Evolutionary conservation across 53 echinoderm and acorn worm species (phyloP), one percentile per base, ranked within the genome.

Genomic region (Luidia sarsii): DNA sequence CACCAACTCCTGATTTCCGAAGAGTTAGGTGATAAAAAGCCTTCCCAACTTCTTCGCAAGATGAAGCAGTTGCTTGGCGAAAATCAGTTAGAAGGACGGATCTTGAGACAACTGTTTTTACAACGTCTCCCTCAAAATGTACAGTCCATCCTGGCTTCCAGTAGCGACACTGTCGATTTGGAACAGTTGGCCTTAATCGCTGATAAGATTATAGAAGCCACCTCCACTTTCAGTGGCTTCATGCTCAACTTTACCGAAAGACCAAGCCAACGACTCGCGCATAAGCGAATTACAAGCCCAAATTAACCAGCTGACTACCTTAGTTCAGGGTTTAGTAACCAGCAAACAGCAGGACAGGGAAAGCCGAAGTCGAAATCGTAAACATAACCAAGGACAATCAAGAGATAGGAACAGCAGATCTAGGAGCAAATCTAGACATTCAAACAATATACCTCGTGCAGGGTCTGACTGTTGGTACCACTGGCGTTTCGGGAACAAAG

Each of bases 391-490:
- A 6, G 7, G 60, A 24, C 27, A 24, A 24, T 4, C 7, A 5
- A 30, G 60, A 3, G 29, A 30, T 2, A 29, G 6, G 9, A 24
- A 7, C 14, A 4, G 16, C 19, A 27, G 20, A 8, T 28, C 4
- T 25, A 11, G 41, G 6, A 21, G 66, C 22, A 9, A 7, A 9
- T 39, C 39, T 23, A 39, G 66, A 22, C 21, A 45, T 15, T 19
- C 16, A 3, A 43, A 29, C 24, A 7, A 39, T 10, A 3, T 7
- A 22, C 39, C 23, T 8, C 1, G 9, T 24, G 20, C 14, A 2
- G 4, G 18, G 9, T 48, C 24, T 10, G 25, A 75, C 4, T 86
- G 87, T 50, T 80, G 80, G 87, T 80, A 86, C 46, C 80, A 86
- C 37, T 50, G 50, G 31, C 65, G 56, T 2, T 86, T 28, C 36